Evolutionary conservation across 2,797 vertebrate genomes (phyloP), one percentile per base, ranked within the genome.

Genomic region (Pagetopsis macropterus): DNA sequence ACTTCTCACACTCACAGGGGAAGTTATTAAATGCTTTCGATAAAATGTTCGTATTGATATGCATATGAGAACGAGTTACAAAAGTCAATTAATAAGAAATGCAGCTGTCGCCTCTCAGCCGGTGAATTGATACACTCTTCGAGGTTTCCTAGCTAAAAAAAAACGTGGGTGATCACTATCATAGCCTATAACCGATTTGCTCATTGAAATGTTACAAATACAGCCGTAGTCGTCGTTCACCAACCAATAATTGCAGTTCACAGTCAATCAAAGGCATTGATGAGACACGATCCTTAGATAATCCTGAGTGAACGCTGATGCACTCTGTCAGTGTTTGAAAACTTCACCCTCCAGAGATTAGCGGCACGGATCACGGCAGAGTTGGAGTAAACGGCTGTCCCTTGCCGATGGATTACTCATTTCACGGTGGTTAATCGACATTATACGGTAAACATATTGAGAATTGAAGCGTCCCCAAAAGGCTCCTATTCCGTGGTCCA

Each of bases 331-430:
- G 31, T 85, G 79, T 89, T 90, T 83, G 77, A 57, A 91, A 91
- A 92, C 88, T 88, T 89, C 81, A 19, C 62, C 84, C 75, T 86
- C 80, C 60, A n/a, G 60, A 88, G 82, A 89, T 88, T 80, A 86
- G 58, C 51, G 23, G 43, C 52, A 9, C 64, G 62, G 62, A 85
- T 69, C 79, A 27, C 51, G 56, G 50, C 64, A 66, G 78, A 85
- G 78, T 75, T 65, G 19, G 74, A 66, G 60, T 61, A 45, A 70
- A 56, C 43, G 67, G 16, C 54, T 70, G 61, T 37, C 52, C 41
- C 68, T 60, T 51, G 56, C 69, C 63, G 55, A 45, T 19, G 63
- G 76, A 79, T 87, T 72, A 84, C 54, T 81, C 66, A 49, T 70
- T 62, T 65, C 77, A 77, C 66, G 46, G 54, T 61, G 16, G 55